Evolutionary conservation across 2,797 vertebrate genomes (phyloP).

Genomic region (Bradypodion pumilum): DNA sequence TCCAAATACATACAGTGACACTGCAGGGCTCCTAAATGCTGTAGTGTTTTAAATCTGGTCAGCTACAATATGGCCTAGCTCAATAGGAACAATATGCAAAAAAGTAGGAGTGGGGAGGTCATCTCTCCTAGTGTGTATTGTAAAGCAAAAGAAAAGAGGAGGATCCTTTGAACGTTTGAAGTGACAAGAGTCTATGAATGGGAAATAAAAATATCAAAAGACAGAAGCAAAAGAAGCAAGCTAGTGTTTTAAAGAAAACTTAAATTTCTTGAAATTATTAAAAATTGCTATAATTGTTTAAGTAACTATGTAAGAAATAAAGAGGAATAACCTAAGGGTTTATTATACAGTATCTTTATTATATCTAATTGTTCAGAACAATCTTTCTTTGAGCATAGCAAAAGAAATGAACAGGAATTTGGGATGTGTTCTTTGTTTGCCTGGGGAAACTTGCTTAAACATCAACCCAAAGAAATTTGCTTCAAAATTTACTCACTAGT

Average conservation of each 20-base stretch:
- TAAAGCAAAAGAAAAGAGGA: constrained; percentile 73
- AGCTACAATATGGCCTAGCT: constrained; percentile 77
- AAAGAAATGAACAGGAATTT: constrained; percentile 49
- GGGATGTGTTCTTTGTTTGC: neutral
- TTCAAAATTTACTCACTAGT: neutral
- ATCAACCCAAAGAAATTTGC: neutral
- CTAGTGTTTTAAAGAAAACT: constrained; percentile 59
- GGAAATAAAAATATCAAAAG: constrained; percentile 75
- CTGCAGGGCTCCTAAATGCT: constrained; percentile 79
- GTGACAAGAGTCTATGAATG: constrained; percentile 74
- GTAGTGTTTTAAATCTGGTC: constrained; percentile 84
- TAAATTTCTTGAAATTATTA: constrained; percentile 45
- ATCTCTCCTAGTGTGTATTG: constrained; percentile 69
- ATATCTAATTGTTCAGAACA: constrained; percentile 31
- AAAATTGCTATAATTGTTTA: constrained; percentile 6
- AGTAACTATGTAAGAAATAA: constrained; percentile 29
- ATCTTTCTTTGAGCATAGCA: neutral
- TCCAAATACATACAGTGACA: constrained; percentile 82
- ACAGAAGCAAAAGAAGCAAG: constrained; percentile 62
- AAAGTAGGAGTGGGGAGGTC: constrained; percentile 27
- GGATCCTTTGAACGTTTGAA: constrained; percentile 69
- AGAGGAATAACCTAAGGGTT: constrained; percentile 7
- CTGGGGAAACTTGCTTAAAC: neutral
- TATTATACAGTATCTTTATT: too few relatives aligned
- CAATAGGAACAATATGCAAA: constrained; percentile 77